Base-by-base conservation (phyloP, 2,113 vertebrate genomes). In the Leucosticte australis region DNA sequence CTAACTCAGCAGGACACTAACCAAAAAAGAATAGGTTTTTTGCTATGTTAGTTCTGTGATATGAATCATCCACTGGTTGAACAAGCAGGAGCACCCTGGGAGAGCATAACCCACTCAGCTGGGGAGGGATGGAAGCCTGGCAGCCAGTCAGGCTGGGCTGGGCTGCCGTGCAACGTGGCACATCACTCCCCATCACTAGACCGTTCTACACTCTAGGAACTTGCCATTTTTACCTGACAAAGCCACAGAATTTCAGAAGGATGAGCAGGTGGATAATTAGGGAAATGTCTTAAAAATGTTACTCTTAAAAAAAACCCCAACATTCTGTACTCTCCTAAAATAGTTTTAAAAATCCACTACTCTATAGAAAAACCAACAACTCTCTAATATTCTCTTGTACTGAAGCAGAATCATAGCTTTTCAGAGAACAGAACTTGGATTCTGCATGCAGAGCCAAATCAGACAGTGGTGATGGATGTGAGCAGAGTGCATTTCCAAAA, bases 1-100 rank as follows among this genome's bases (percentile, higher is more conserved):
- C 70, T 76, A 88, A 74, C 71, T 73, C 88, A 69, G 88, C 59
- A 80, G 90, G 90, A 74, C 50, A 19, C 53, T 37, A 73, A 87
- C 46, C 17, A 76, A 84, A 76, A 80, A 86, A 79, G 35, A 92
- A 60, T 22, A 27, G 21, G 52, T 82, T 93, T 87, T 85, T 44
- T 91, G 70, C 67, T 62, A 2, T 53, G 26, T 81, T 89, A 70
- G 28, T 39, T 90, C 78, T 93, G 83, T 74, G 89, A 49, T 83
- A 33, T 11, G 68, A 94, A 83, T 94, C 86, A 46, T 50, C 59
- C 55, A 26, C 0, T 2, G 63, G 42, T 22, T 65, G 88, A 84
- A 59, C 78, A 85, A 91, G 49, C 90, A 71, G 73, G 52, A 68
- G 60, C 65, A 64, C 39, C 60, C 77, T 21, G 26, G 62, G 87